Percentiles rank a stretch among this genome's conserved stretches.
These are phyloP conservation scores for Bombus cullumanus DNA, from an alignment of 1,140 invertebrate genomes.

Conservation along the genomic window DNA sequence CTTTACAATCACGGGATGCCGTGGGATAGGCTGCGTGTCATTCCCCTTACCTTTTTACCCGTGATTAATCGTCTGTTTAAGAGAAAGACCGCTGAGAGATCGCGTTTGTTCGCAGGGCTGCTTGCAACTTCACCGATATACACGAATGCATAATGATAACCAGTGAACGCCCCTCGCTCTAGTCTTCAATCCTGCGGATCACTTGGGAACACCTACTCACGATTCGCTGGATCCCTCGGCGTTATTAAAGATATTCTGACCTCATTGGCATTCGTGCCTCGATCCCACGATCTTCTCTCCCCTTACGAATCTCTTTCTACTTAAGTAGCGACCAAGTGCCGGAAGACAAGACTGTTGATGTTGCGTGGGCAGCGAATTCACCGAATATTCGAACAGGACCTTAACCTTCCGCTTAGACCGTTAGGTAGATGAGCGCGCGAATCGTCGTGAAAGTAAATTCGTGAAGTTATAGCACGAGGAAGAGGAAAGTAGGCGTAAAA, in stretches of 20 bases:
- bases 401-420: conserved; percentile 38
- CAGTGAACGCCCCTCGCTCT: conserved; percentile 55
- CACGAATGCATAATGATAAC: conserved; percentile 4
- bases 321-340: conserved; percentile 38
- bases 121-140: conserved; percentile 22
- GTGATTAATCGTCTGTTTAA: conserved; percentile 57
- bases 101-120: conserved; percentile 20
- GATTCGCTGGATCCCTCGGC: conserved; percentile 58
- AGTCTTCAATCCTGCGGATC: conserved; percentile 50
- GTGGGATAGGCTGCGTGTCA: conserved; percentile 43
- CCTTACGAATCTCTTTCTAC: conserved; percentile 2
- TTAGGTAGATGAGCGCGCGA: background rate
- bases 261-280: conserved; percentile 57
- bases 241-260: conserved; percentile 69
- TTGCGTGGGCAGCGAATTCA: background rate
- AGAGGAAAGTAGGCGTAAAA: too few species aligned
- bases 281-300: conserved; percentile 69
- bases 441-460: conserved; percentile 39
- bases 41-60: conserved; percentile 53
- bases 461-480: too few species aligned
- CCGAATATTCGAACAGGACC: conserved; percentile 23
- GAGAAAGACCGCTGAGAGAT: conserved; percentile 30
- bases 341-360: background rate
- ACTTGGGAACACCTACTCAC: conserved; percentile 75
- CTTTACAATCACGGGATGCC: conserved; percentile 11